Percentiles rank a stretch among this genome's conserved stretches.
These are phyloP conservation scores for Sisor rabdophorus DNA, from an alignment of 2,113 vertebrate genomes.

Conservation along the genomic window DNA sequence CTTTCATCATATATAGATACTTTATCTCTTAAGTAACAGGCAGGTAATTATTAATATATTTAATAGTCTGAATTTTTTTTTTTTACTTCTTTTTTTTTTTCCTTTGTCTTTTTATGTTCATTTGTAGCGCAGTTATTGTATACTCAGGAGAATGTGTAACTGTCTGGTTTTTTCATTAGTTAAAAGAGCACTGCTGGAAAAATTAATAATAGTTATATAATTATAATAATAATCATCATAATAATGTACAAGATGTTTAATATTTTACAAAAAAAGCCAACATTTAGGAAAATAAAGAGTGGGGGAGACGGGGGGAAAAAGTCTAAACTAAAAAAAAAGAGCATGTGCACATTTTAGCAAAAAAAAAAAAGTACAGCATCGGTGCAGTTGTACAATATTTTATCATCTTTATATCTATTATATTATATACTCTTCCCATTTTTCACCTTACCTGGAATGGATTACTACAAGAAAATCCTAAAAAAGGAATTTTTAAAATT, in stretches of 20 bases:
- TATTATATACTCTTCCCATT: conserved; percentile 65
- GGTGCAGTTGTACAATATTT: conserved; percentile 70
- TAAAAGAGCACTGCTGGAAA: conserved; percentile 66
- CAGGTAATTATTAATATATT: conserved; percentile 80
- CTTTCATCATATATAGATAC: conserved; percentile 78
- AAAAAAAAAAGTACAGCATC: conserved; percentile 70
- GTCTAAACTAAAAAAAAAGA: conserved; percentile 71
- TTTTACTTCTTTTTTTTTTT: conserved; percentile 47
- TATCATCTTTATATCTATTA: conserved; percentile 68
- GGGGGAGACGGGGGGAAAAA: conserved; percentile 52
- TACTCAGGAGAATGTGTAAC: conserved; percentile 74
- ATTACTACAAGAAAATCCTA: conserved; percentile 62
- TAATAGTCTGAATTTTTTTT: conserved; percentile 67
- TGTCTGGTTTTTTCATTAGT: conserved; percentile 65
- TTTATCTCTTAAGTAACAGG: conserved; percentile 77
- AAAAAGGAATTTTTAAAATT: conserved; percentile 47
- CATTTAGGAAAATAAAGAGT: conserved; percentile 53
- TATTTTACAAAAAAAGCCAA: conserved; percentile 66
- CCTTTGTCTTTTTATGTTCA: conserved; percentile 58
- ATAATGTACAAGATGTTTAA: conserved; percentile 67
- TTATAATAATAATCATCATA: conserved; percentile 58
- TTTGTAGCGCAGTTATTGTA: conserved; percentile 71
- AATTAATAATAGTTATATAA: conserved; percentile 48
- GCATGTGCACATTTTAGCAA: conserved; percentile 70
- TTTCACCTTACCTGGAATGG: conserved; percentile 63